phyloP scores from a whole-genome alignment of 1,140 invertebrate species.

The Metopolophium dirhodum region DNA sequence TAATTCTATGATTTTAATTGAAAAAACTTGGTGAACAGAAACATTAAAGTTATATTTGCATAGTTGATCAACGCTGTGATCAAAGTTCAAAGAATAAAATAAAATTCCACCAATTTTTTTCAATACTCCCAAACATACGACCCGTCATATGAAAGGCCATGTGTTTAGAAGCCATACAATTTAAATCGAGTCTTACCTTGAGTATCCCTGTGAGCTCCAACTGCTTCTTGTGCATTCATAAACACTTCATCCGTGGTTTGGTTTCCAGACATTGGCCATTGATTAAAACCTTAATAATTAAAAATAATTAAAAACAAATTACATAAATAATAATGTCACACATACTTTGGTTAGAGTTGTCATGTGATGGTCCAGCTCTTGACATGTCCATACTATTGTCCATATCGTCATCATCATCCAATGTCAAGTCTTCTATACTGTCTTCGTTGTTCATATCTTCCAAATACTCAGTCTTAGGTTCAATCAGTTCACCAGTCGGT shows the following conservation, averaged over 20 bases:
- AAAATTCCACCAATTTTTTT: constrained; percentile 36
- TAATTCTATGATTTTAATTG: constrained; percentile 16
- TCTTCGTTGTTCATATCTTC: constrained; percentile 75
- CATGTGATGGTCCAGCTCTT: constrained; percentile 66
- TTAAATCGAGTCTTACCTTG: constrained; percentile 71
- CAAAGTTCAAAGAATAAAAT: neutral
- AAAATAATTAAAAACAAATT: neutral
- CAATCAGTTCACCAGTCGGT: constrained; percentile 61
- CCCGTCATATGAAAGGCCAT: neutral
- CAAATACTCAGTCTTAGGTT: constrained; percentile 78
- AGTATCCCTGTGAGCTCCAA: constrained; percentile 74
- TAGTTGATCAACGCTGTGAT: constrained; percentile 7
- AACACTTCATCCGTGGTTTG: constrained; percentile 72
- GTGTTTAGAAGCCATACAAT: constrained; percentile 18
- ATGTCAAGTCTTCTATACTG: constrained; percentile 80
- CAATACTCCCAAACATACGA: constrained; percentile 22
- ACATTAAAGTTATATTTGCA: neutral
- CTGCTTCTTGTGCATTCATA: constrained; percentile 73
- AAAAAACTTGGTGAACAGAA: constrained; percentile 39
- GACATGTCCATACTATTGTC: constrained; percentile 65
- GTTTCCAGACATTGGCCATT: constrained; percentile 69
- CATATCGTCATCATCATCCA: constrained; percentile 79
- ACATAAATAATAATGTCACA: neutral
- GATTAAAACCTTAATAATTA: constrained; percentile 65
- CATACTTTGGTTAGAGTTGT: constrained; percentile 67